Percentiles rank a stretch among this genome's conserved stretches.
Evolutionary conservation across 2,797 vertebrate genomes (phyloP).

Genomic region (Hybognathus amarus): DNA sequence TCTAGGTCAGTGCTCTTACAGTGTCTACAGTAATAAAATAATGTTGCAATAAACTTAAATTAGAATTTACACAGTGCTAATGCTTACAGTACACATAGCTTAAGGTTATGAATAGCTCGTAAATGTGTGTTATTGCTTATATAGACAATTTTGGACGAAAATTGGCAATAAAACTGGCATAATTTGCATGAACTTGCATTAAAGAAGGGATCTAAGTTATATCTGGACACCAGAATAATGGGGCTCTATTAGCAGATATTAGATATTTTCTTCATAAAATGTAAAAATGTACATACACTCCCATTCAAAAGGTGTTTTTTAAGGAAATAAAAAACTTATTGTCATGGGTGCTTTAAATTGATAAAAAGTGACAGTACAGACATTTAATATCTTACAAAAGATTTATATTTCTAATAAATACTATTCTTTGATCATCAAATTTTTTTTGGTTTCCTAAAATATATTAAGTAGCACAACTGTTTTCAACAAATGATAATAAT

Average conservation of each 20-base stretch:
- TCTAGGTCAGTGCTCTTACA: conserved; percentile 82
- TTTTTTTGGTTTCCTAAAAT: not conserved
- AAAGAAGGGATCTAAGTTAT: not conserved
- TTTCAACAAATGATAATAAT: not conserved
- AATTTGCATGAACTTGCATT: not conserved
- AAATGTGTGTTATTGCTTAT: not conserved
- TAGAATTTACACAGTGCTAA: not conserved
- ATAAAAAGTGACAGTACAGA: not conserved
- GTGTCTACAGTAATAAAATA: conserved; percentile 1
- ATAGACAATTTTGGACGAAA: not conserved
- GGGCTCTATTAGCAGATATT: not conserved
- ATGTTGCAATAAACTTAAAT: not conserved
- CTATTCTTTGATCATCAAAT: not conserved
- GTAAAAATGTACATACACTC: not conserved
- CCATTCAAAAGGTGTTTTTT: not conserved
- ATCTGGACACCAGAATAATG: not conserved
- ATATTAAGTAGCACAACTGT: not conserved
- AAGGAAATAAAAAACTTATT: too few species aligned
- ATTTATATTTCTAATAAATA: not conserved
- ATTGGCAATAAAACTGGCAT: not conserved
- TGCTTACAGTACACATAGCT: not conserved
- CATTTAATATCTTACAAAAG: not conserved
- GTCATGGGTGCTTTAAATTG: not conserved
- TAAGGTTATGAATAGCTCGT: not conserved
- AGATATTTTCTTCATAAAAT: not conserved